A percentile compares a stretch with the other conserved stretches of the same genome.
Conservation (phyloP, 2,888 invertebrate species). For the Cryptocephalus moraei region DNA sequence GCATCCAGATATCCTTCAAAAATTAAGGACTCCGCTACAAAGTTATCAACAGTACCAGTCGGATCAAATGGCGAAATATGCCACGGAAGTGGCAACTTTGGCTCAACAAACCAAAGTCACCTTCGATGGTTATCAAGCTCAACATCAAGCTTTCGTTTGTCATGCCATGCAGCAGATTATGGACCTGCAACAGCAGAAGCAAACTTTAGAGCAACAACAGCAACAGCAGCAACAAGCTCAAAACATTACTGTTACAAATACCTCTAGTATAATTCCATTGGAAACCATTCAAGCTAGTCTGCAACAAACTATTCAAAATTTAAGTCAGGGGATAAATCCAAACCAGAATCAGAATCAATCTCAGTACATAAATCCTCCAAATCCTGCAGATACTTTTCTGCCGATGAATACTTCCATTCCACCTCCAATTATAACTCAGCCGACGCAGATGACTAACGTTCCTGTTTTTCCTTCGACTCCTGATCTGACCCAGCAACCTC, state of each 20-base stretch:
- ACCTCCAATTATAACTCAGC: conserved; percentile 30
- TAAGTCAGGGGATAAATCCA: conserved; percentile 13
- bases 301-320: conserved; percentile 26
- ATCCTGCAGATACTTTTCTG: conserved; percentile 19
- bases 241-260: conserved; percentile 8
- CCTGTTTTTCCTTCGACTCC: conserved; percentile 15
- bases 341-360: not conserved
- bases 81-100: conserved; percentile 58
- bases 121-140: conserved; percentile 66
- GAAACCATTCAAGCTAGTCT: conserved; percentile 29
- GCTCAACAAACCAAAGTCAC: conserved; percentile 72
- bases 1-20: conserved; percentile 69
- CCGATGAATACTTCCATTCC: conserved; percentile 33
- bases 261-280: conserved; percentile 24
- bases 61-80: conserved; percentile 70
- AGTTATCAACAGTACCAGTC: conserved; percentile 88
- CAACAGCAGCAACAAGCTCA: conserved; percentile 7
- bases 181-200: conserved; percentile 66
- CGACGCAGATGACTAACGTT: conserved; percentile 6
- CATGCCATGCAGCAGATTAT: conserved; percentile 87
- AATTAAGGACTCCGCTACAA: conserved; percentile 75
- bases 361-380: conserved; percentile 14
- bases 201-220: conserved; percentile 32
- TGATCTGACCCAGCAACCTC: conserved; percentile 15
- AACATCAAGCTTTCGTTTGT: conserved; percentile 89